Percentiles rank a stretch among this genome's conserved stretches.
These are phyloP conservation scores for Magallana angulata DNA, from an alignment of 1,140 invertebrate genomes.

Conservation along the genomic window DNA sequence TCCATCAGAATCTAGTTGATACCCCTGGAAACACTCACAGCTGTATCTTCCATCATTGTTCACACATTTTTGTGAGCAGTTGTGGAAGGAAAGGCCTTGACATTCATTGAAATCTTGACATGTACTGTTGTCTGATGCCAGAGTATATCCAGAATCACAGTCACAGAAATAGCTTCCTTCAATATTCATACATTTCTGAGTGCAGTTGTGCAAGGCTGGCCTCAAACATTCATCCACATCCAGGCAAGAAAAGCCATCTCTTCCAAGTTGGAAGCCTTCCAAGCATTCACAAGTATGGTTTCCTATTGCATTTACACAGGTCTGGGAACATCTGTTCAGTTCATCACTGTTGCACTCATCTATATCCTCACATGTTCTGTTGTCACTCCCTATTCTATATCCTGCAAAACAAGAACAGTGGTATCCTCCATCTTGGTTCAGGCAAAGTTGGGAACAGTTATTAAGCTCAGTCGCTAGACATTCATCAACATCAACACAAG, in stretches of 20 bases:
- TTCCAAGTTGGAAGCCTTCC: not conserved
- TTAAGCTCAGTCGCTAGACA: not conserved
- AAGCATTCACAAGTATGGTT: not conserved
- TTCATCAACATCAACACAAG: conserved; percentile 32
- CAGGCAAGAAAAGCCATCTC: not conserved
- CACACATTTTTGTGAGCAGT: conserved; percentile 30
- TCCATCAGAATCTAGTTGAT: not conserved
- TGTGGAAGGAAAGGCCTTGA: not conserved
- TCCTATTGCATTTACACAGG: not conserved
- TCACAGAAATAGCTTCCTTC: conserved; percentile 8
- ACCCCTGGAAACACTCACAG: conserved; percentile 20
- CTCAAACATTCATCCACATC: conserved; percentile 21
- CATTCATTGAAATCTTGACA: conserved; percentile 37
- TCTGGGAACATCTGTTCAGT: not conserved
- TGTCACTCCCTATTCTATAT: not conserved
- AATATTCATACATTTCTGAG: conserved; percentile 11
- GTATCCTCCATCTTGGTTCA: not conserved
- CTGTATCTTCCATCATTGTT: conserved; percentile 16
- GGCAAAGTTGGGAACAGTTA: conserved; percentile 13
- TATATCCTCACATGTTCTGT: not conserved
- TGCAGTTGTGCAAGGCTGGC: conserved; percentile 2
- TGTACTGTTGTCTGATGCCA: conserved; percentile 7
- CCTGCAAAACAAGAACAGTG: not conserved
- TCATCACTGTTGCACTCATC: not conserved
- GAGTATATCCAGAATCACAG: not conserved